Base-by-base conservation (phyloP, 2,113 vertebrate species). In the Bubo bubo region DNA sequence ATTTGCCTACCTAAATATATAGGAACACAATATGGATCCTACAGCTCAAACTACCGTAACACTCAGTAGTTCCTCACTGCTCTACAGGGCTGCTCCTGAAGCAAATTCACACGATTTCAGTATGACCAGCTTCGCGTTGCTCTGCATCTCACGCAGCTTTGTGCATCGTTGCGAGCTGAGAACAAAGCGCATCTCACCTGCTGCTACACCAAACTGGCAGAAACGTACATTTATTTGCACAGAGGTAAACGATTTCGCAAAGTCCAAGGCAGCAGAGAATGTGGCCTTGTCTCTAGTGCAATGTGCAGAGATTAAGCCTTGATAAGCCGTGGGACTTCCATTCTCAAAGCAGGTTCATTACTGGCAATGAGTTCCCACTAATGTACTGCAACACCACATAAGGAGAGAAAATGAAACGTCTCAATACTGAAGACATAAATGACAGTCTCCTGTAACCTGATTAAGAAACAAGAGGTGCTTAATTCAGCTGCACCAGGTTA, bases 1-100 rank as follows among this genome's bases (percentile, higher is more conserved):
- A 32, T 27, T n/a, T 47, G 34, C 45, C 2, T 10, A 1, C 6
- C 8, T 4, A 20, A 62, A 49, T 27, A 14, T 2, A 0, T 1
- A 55, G 87, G 39, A 55, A 10, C 47, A 22, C 22, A 21, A 1
- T 2, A 10, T 12, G 39, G 17, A 4, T 12, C 79, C 62, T 6
- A 1, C 37, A 53, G n/a, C 47, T 55, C 67, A 4, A 10, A 1
- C 10, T 52, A 5, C 50, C 34, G 6, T 2, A 6, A 3, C 4
- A 4, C 2, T 15, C 56, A 2, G 39, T 4, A 30, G 3, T 22
- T 24, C 1, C 43, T 43, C 47, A 4, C 28, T 70, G 76, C 70
- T 86, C 52, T n/a, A 4, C 20, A 16, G 23, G 9, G 47, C 63
- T 45, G 64, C 41, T 77, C 37, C 47, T 37, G 59, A 15, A n/a